These are phyloP conservation scores for Endotricha flammealis DNA, from an alignment of 2,888 invertebrate species.

Conservation along the genomic window DNA sequence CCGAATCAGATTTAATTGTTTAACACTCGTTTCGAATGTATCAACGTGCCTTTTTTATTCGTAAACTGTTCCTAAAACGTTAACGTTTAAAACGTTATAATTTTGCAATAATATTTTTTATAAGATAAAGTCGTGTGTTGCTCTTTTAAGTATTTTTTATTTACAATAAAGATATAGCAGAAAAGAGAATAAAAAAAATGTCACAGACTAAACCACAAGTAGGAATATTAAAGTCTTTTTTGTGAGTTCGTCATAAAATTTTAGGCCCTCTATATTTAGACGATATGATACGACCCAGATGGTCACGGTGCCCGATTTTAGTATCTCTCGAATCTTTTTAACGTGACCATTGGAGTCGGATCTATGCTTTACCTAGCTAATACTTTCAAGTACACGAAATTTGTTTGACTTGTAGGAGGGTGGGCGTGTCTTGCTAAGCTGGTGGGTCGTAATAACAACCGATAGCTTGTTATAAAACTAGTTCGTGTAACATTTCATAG, in stretches of 20 bases:
- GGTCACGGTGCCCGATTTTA: constrained; percentile 72
- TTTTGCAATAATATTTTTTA: no score
- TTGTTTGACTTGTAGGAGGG: constrained; percentile 34
- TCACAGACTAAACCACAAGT: constrained; percentile 2
- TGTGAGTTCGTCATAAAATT: constrained; percentile 35
- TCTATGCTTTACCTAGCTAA: constrained; percentile 43
- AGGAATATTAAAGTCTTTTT: constrained; percentile 8
- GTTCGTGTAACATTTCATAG: constrained; percentile 68
- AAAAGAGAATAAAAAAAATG: no score
- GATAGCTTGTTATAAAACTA: constrained; percentile 68
- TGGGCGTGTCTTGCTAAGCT: constrained; percentile 39
- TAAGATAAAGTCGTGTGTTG: no score
- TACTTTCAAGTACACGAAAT: constrained; percentile 36
- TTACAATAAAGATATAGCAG: no score
- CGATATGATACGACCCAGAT: constrained; percentile 70
- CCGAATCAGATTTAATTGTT: constrained; percentile 31
- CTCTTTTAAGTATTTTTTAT: no score
- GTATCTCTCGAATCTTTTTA: constrained; percentile 67
- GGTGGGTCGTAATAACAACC: constrained; percentile 55
- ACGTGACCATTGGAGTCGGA: constrained; percentile 49
- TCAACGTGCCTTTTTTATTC: constrained; percentile 1
- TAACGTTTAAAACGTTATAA: no score
- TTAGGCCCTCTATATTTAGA: constrained; percentile 69
- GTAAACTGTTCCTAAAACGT: no score
- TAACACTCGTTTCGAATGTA: constrained; percentile 4